These are phyloP conservation scores for Drosophila lacertosa DNA, from an alignment of 1,140 invertebrate species.

Conservation along the genomic window DNA sequence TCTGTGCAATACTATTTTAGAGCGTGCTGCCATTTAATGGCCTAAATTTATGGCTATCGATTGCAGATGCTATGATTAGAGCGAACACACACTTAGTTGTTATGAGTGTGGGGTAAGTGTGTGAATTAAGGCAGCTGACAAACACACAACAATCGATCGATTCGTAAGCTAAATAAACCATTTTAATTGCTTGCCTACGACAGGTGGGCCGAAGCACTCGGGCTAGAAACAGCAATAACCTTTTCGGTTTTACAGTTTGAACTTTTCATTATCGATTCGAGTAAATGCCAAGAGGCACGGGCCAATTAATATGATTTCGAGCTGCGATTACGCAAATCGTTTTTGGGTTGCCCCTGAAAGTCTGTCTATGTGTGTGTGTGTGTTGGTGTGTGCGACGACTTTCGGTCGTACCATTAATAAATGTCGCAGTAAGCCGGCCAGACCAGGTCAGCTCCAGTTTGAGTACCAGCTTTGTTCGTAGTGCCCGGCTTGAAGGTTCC, in stretches of 20 bases:
- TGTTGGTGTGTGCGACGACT: conserved; percentile 54
- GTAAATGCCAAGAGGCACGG: conserved; percentile 37
- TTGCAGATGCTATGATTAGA: conserved; percentile 27
- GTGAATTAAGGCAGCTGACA: conserved; percentile 64
- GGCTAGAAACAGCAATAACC: conserved; percentile 35
- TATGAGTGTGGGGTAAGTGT: conserved; percentile 13
- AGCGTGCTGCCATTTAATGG: conserved; percentile 53
- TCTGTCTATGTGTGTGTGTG: conserved; percentile 5
- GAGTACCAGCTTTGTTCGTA: not conserved
- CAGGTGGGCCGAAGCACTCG: conserved; percentile 36
- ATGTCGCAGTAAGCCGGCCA: conserved; percentile 47
- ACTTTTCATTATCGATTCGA: conserved; percentile 65
- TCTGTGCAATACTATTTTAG: not conserved
- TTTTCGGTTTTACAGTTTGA: conserved; percentile 54
- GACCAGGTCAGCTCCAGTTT: not conserved
- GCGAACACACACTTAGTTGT: too few species aligned
- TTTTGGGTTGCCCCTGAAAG: conserved; percentile 34
- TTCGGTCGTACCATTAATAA: conserved; percentile 66
- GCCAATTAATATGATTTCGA: conserved; percentile 70
- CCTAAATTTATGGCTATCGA: conserved; percentile 72
- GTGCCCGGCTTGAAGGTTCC: conserved; percentile 20
- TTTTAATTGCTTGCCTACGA: conserved; percentile 29
- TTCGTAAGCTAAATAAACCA: conserved; percentile 38
- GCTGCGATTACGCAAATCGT: conserved; percentile 65
- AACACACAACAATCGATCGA: conserved; percentile 23